These are phyloP conservation scores for Capitella teleta DNA, from an alignment of 1,140 invertebrate species.

Conservation along the genomic window DNA sequence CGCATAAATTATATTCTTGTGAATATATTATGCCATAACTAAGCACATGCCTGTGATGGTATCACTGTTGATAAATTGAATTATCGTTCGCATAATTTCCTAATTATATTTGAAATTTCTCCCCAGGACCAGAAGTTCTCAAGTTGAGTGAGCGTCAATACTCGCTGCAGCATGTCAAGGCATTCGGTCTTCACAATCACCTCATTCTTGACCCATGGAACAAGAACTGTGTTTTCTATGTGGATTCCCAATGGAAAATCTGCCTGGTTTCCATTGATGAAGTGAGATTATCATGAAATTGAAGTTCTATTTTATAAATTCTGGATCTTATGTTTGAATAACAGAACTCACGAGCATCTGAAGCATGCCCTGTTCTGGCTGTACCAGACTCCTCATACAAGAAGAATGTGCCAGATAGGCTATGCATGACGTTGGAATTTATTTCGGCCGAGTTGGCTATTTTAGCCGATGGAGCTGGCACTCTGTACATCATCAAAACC, in stretches of 20 bases:
- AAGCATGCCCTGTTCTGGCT: background rate
- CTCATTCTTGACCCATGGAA: constrained; percentile 55
- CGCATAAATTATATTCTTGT: no score
- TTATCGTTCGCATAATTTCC: no score
- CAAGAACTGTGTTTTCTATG: constrained; percentile 30
- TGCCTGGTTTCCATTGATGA: no score
- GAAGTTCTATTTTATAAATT: background rate
- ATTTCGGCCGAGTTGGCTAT: constrained; percentile 50
- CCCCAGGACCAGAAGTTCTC: no score
- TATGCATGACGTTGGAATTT: constrained; percentile 53
- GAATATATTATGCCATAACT: no score
- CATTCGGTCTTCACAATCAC: constrained; percentile 61
- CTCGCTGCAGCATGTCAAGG: constrained; percentile 59
- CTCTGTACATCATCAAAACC: constrained; percentile 53
- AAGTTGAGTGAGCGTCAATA: constrained; percentile 57
- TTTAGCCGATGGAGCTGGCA: constrained; percentile 56
- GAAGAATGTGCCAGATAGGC: background rate
- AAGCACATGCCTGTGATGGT: no score
- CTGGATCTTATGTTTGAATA: background rate
- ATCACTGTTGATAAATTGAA: no score
- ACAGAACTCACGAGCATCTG: background rate
- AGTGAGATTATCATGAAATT: background rate
- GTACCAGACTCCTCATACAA: background rate
- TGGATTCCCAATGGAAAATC: constrained; percentile 28
- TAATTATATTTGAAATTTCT: no score